Conservation (phyloP, 2,888 invertebrate genomes). For the Lasioglossum lativentre region DNA sequence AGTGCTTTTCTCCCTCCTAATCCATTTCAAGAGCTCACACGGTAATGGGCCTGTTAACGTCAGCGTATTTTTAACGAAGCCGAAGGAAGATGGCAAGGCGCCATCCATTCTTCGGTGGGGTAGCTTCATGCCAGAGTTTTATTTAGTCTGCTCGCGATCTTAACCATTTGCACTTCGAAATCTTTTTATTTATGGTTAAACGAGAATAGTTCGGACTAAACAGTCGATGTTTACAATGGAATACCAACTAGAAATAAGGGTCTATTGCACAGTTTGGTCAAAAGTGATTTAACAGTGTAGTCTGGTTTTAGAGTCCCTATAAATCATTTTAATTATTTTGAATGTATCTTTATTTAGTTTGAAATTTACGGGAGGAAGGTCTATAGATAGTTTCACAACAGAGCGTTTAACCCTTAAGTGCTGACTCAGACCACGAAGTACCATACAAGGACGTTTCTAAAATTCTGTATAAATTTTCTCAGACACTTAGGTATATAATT, state of each 20-base stretch:
- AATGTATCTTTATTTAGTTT: no score
- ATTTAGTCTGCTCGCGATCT: not conserved
- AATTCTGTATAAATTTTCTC: no score
- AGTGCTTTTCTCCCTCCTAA: not conserved
- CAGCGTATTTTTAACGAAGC: slow-evolving; percentile 7
- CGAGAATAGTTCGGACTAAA: no score
- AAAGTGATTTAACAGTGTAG: not conserved
- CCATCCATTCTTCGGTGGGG: not conserved
- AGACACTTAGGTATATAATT: no score
- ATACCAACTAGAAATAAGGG: not conserved
- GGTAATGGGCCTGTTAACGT: not conserved
- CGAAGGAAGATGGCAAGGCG: not conserved
- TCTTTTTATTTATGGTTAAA: not conserved
- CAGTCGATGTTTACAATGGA: not conserved
- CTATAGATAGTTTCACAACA: no score
- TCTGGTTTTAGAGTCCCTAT: not conserved
- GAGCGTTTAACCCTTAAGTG: no score
- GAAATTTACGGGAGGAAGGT: no score
- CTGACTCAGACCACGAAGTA: no score
- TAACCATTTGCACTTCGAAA: not conserved
- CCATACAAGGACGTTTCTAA: no score
- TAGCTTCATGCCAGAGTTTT: not conserved
- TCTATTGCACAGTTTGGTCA: not conserved
- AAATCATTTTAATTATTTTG: not conserved
- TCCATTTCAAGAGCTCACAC: not conserved